Base-by-base conservation (phyloP, 2,888 invertebrate species). In the Smittia sp. region DNA sequence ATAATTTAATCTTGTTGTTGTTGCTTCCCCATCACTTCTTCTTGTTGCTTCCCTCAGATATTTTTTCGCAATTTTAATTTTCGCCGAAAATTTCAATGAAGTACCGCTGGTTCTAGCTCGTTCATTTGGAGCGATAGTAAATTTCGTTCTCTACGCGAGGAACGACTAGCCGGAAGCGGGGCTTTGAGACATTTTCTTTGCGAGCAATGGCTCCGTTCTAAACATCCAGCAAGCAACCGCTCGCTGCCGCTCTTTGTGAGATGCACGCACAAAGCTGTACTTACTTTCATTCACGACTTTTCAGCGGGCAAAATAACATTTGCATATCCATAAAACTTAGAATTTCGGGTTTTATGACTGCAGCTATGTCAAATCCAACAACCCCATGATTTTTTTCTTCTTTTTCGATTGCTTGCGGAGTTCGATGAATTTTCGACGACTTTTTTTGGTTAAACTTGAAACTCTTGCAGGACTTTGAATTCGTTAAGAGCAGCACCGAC, bases 391-490 rank as follows among this genome's bases (percentile, higher is more conserved):
- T 69, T 69, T 69, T 32, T 69, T 52, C 32, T 15, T 22, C 67
- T 18, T 18, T 39, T 18, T 18, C 38, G 39, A 39, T 67, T 15
- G 38, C 18, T 41, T n/a, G 4, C n/a, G 22, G 46, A 32, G 13
- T n/a, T 46, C 22, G 41, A 46, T 46, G 32, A 32, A 46, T 68
- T 68, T 68, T 41, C 24, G 68, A 68, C 46, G 62, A 15, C 22
- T 1, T 68, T 69, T 69, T 69, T 69, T 69, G 41, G 69, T 39
- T 32, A 69, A 69, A 69, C 52, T 69, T 69, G 22, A 69, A 69
- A 52, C 54, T 69, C 52, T 69, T 46, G 32, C 27, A 7, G 18
- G 32, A 9, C 32, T 32, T 32, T 25, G 11, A 52, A 54, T 27
- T 25, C 9, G 18, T 41, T 27, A 52, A 46, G 25, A 7, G 25